Percentiles rank a stretch among this genome's conserved stretches.
phyloP scores from a whole-genome alignment of 2,888 invertebrate species.

The Lasioglossum lativentre region DNA sequence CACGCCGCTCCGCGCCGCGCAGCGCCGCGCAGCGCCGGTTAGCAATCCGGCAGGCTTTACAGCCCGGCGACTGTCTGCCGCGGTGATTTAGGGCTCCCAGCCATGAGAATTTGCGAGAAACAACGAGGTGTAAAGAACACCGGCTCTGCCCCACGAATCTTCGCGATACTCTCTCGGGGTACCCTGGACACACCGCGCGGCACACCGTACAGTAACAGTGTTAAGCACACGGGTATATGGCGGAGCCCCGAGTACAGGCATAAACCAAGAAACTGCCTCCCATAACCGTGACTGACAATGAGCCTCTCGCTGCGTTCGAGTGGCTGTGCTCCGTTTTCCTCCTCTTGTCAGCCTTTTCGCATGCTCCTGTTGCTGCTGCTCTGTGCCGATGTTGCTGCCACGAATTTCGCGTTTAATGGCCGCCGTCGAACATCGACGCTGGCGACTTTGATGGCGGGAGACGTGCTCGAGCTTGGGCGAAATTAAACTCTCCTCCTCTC shows the following conservation, averaged over 20 bases:
- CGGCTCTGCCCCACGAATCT: conserved; percentile 60
- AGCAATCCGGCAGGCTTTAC: conserved; percentile 52
- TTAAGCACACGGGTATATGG: conserved; percentile 69
- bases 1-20: too few species aligned
- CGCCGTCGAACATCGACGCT: not conserved
- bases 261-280: conserved; percentile 72
- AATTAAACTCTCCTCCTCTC: not conserved
- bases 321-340: conserved; percentile 1
- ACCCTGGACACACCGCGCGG: conserved; percentile 35
- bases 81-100: conserved; percentile 65
- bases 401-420: conserved; percentile 7
- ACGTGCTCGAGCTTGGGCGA: not conserved
- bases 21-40: too few species aligned
- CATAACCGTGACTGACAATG: conserved; percentile 66
- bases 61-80: conserved; percentile 64
- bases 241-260: conserved; percentile 54
- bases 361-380: not conserved
- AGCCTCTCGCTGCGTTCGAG: not conserved
- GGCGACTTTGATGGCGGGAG: not conserved
- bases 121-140: conserved; percentile 71
- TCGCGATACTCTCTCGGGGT: conserved; percentile 49
- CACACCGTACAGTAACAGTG: conserved; percentile 1
- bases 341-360: not conserved
- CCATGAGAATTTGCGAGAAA: conserved; percentile 66
- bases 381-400: too few species aligned